Evolutionary conservation across 2,113 vertebrate species (phyloP), one percentile per base, ranked within the genome.

Genomic region (Alaudala cheleensis): DNA sequence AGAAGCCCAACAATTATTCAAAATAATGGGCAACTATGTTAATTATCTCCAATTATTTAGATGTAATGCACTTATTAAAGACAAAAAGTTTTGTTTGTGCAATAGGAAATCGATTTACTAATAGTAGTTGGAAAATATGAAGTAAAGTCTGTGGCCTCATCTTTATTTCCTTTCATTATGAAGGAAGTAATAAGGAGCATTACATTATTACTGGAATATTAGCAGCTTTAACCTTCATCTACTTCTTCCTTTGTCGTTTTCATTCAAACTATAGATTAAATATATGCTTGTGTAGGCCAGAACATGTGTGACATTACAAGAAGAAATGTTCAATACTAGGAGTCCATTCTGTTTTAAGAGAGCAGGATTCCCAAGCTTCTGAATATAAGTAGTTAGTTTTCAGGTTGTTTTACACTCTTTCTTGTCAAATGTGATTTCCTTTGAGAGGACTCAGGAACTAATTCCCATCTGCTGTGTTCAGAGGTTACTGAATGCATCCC

Each of bases 391-490:
- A 54, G 20, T 18, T 73, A 15, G 3, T 61, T 88, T 91, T 84
- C 33, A 62, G 26, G 10, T 24, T 39, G 34, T 78, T 88, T 80
- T 88, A 78, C 92, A 34, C n/a, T 88, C 67, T 42, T 54, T 73
- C n/a, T 54, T 74, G 81, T 84, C 83, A 92, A 71, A 87, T 79
- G 17, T 29, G 34, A 91, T 95, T 92, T 94, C 44, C 33, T 91
- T 92, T 94, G 77, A 89, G 83, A 92, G 73, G 69, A 66, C 67
- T 89, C 11, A 24, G 54, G 34, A 78, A 44, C 39, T 96, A 96
- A 87, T 84, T 95, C 69, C 73, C 49, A 78, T 92, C 81, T 95
- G 73, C 54, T 83, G 0, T 71, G 25, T 88, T 77, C 58, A 82
- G 42, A 66, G 18, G 67, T 83, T 86, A 70, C 49, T 47, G 57